Percentiles rank a stretch among this genome's conserved stretches.
phyloP scores from a whole-genome alignment of 2,888 invertebrate species.

The Ctenicera cuprea region DNA sequence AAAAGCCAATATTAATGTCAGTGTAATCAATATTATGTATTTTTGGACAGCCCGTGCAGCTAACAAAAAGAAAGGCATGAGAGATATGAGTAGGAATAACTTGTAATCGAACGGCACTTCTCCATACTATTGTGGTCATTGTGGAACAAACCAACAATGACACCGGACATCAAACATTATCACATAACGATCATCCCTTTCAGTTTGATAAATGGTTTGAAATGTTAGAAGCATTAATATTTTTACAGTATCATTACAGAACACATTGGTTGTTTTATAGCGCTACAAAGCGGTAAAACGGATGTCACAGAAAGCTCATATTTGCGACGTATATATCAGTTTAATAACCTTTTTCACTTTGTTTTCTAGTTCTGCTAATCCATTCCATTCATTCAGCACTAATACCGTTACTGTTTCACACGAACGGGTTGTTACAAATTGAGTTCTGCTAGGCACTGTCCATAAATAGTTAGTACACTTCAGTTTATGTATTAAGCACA shows the following conservation, averaged over 20 bases:
- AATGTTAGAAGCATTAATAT: neutral
- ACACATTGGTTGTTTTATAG: conserved; percentile 10
- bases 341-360: conserved; percentile 6
- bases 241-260: conserved; percentile 8
- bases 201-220: conserved; percentile 3
- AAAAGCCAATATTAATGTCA: too few species aligned
- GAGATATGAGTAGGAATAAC: too few species aligned
- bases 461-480: too few species aligned
- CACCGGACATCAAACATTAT: neutral
- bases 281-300: neutral
- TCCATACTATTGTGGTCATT: too few species aligned
- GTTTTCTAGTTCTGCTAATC: neutral
- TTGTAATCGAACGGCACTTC: too few species aligned
- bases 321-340: neutral
- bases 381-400: neutral
- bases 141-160: neutral
- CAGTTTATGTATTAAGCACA: too few species aligned
- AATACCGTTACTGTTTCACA: neutral
- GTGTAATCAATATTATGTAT: too few species aligned
- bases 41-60: too few species aligned
- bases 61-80: too few species aligned
- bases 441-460: too few species aligned
- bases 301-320: neutral
- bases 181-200: conserved; percentile 6
- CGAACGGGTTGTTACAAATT: neutral